Evolutionary conservation across 64 coral and sea anemone genomes (phyloP), one percentile per base, ranked within the genome.

Genomic region (Cladopsammia gracilis): DNA sequence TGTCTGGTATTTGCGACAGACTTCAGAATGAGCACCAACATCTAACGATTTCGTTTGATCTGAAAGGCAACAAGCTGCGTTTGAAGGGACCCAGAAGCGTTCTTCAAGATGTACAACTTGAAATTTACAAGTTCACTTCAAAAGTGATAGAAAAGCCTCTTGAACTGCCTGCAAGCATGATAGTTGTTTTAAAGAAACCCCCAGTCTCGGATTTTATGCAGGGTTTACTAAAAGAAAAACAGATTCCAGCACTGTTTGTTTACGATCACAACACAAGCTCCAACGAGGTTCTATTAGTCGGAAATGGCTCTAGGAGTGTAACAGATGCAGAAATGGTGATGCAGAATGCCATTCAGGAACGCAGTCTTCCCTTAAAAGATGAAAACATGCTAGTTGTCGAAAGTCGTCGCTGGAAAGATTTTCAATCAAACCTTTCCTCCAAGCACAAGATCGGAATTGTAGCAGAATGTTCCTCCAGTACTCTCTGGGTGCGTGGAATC

Each of bases 201-300:
- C 9, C 18, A 9, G 80, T 83, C 46, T 83, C 44, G 44, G 10
- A 6, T 48, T 83, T 51, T 15, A 67, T 83, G 8, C 61, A 49
- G 7, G 80, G 24, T 13, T 42, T 83, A 4, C 44, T 83, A 10
- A 50, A 51, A 24, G 0, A 83, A 26, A 83, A 25, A 1, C 7
- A 16, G 34, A 83, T 83, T 49, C 60, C 19, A 11, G 76, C 73
- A 1, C 75, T 88, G 15, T 10, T 80, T 20, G 20, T 94, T 62
- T 89, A 24, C 26, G 79, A 82, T 66, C 76, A 89, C 44, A 42
- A 15, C 18, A 47, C 62, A 15, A 77, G 62, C 46, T 14, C 25
- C 23, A 96, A 72, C 10, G 85, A 96, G 61, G 26, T 96, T 2
- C 11, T n/a, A 5, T 70, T 96, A 48, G 71, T 87, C n/a, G 95